These are phyloP conservation scores for Threskiornis aethiopicus DNA, from an alignment of 2,797 vertebrate genomes.

Conservation along the genomic window DNA sequence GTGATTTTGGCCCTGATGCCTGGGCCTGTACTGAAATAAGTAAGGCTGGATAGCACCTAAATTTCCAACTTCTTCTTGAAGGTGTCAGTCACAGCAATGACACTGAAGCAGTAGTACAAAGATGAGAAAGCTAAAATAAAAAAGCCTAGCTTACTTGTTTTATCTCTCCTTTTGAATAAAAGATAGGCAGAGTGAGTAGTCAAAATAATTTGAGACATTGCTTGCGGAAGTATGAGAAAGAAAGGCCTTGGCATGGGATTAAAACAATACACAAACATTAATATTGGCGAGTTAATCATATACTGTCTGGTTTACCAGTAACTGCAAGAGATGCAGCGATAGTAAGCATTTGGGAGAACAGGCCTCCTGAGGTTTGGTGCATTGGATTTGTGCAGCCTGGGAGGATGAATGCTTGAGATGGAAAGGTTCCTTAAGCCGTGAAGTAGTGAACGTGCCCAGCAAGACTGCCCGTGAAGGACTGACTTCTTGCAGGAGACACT, in stretches of 20 bases:
- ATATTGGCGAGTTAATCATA: not conserved
- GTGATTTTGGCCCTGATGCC: not conserved
- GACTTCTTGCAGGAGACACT: not conserved
- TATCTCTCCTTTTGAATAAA: not conserved
- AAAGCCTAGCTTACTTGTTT: not conserved
- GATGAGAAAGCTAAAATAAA: not conserved
- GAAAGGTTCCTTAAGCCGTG: not conserved
- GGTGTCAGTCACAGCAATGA: not conserved
- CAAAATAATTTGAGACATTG: not conserved
- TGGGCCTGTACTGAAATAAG: not conserved
- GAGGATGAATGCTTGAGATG: not conserved
- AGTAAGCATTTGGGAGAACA: not conserved
- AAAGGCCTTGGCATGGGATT: not conserved
- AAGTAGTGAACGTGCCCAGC: not conserved
- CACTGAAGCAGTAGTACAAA: not conserved
- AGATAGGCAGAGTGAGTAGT: not conserved
- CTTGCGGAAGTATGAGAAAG: not conserved
- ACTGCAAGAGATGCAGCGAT: not conserved
- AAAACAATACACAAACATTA: not conserved
- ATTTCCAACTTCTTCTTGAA: not conserved
- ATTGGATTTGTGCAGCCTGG: not conserved
- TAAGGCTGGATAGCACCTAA: not conserved
- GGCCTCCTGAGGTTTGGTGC: not conserved
- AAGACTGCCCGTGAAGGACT: not conserved
- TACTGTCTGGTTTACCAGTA: not conserved